Percentiles rank a stretch among this genome's conserved stretches.
These are phyloP conservation scores for Brassicogethes aeneus DNA, from an alignment of 2,888 invertebrate species.

Conservation along the genomic window DNA sequence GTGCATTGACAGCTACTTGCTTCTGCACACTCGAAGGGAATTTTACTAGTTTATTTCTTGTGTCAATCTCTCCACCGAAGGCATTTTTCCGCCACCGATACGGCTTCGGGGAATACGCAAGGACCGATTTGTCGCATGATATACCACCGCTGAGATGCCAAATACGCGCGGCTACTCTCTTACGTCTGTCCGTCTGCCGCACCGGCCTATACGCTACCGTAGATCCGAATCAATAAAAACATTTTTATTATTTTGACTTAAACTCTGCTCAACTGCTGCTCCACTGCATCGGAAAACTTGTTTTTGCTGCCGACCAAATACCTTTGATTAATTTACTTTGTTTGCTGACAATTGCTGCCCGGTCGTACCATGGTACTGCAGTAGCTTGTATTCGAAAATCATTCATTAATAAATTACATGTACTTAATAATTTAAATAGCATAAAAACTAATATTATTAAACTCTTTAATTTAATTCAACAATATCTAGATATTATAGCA, in stretches of 20 bases:
- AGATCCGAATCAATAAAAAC: background rate
- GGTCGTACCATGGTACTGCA: too few species aligned
- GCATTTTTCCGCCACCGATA: slow-evolving; percentile 11
- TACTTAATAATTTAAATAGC: too few species aligned
- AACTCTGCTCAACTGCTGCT: background rate
- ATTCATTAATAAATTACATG: too few species aligned
- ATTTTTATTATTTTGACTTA: background rate
- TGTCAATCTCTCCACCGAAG: slow-evolving; percentile 16
- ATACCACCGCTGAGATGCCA: background rate
- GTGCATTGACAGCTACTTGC: slow-evolving; percentile 23
- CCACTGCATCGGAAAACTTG: too few species aligned
- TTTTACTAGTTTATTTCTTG: slow-evolving; percentile 24
- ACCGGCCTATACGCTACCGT: background rate
- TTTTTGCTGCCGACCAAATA: too few species aligned
- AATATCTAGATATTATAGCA: too few species aligned
- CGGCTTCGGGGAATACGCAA: slow-evolving; percentile 15
- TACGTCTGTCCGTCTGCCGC: background rate
- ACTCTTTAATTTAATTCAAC: too few species aligned
- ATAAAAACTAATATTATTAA: too few species aligned
- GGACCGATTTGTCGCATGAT: slow-evolving; percentile 14
- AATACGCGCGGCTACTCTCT: background rate
- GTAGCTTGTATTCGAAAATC: too few species aligned
- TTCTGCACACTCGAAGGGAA: slow-evolving; percentile 13
- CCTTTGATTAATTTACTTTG: too few species aligned
- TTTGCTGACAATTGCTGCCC: too few species aligned